Evolutionary conservation across 2,113 vertebrate species (phyloP), one percentile per base, ranked within the genome.

Genomic region (Kryptolebias marmoratus): DNA sequence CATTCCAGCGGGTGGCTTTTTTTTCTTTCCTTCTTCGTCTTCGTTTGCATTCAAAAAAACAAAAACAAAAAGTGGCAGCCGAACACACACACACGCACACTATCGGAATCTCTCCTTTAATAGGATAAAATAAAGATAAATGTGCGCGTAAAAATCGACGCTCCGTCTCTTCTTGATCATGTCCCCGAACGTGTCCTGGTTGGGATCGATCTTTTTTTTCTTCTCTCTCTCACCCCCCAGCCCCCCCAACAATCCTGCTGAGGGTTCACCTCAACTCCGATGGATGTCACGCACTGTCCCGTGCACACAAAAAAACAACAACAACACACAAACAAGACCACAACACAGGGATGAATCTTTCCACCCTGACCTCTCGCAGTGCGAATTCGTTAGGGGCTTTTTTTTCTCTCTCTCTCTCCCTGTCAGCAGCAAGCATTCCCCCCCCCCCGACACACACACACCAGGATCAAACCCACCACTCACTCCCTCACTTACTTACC

Each of bases 401-500:
- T n/a, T 16, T 49, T 49, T 16, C 48, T 16, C 9, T 68, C 66
- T 80, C 62, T 71, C 54, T 15, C 32, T 18, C 14, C 54, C 72
- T 85, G 81, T 87, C 83, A 82, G 67, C 70, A 30, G 79, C 73
- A 72, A 85, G 81, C 80, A 87, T 85, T 85, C 87, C 77, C 83
- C 78, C 39, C 22, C 22, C 22, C 22, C 22, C 22, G 22, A 22
- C 22, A 22, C 22, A 22, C 22, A 22, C 22, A 22, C 22, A 22
- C 22, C 22, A 22, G 4, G 39, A 86, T 82, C 81, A 83, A 85
- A 85, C 75, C 83, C 75, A 84, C 9, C n/a, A n/a, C 85, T 90
- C 87, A 91, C 95, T 95, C 90, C 97, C 96, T 7, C n/a, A 8
- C 85, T 90, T 86, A 91, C 95, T 95, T 90, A 97, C 96, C 95